Evolutionary conservation across 2,797 vertebrate genomes (phyloP).

Genomic region (Gymnothorax reevesii): DNA sequence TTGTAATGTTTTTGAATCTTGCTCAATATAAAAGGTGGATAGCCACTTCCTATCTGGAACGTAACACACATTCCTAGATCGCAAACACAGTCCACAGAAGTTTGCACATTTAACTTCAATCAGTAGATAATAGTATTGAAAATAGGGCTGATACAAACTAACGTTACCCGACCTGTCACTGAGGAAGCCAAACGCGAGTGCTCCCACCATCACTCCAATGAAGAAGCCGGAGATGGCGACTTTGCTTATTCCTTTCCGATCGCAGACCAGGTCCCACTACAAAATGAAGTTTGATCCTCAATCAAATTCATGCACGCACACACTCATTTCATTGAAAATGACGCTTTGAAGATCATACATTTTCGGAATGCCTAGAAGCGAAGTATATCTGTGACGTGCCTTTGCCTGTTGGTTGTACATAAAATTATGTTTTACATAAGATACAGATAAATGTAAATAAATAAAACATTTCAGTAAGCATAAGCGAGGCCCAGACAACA

Average conservation of each 20-base stretch:
- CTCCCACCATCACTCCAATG: conserved; percentile 73
- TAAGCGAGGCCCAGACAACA: background rate
- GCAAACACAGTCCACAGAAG: background rate
- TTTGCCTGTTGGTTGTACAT: background rate
- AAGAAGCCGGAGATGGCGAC: conserved; percentile 72
- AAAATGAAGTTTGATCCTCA: background rate
- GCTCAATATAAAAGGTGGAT: no score
- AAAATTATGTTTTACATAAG: background rate
- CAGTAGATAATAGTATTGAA: background rate
- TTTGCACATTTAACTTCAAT: background rate
- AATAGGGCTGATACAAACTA: background rate
- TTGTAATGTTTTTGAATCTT: no score
- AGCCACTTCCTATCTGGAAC: no score
- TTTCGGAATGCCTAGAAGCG: background rate
- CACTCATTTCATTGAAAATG: background rate
- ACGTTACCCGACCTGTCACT: conserved; percentile 75
- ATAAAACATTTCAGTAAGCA: no score
- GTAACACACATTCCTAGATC: background rate
- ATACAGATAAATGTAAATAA: no score
- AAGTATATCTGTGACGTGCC: background rate
- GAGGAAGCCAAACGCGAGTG: conserved; percentile 69
- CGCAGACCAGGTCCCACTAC: conserved; percentile 79
- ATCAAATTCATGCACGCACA: background rate
- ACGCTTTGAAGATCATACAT: background rate
- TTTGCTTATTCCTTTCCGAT: conserved; percentile 67